Evolutionary conservation across 2,797 vertebrate genomes (phyloP), one percentile per base, ranked within the genome.

Genomic region (Carcharodon carcharias): DNA sequence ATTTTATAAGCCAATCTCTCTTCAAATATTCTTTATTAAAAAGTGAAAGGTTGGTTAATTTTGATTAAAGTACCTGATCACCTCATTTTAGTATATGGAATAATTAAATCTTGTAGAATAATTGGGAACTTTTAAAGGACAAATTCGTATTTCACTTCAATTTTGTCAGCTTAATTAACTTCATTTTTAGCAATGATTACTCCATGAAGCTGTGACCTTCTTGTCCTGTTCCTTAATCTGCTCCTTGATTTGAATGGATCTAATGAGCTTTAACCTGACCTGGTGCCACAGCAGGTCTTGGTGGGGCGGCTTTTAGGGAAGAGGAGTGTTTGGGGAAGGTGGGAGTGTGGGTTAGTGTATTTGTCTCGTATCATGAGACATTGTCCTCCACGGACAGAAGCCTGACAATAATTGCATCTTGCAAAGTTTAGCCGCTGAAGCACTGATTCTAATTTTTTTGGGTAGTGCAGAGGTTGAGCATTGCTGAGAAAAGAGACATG

Each of bases 81-180:
- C 23, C 91, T 93, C 61, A 93, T 93, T 93, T 93, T n/a, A 67
- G 40, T 67, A n/a, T 67, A 12, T 93, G 63, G 67, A 67, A 45
- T 93, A 93, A 93, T 93, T 67, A 93, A 67, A n/a, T 18, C 58
- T 18, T 65, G 91, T 65, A 21, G 63, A 67, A 45, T 93, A 93
- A 93, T 93, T 93, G 61, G 61, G 61, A 93, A 93, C 91, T 93
- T 93, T 93, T 93, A 93, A 93, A 93, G 91, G 91, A 93, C 61
- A 93, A 93, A 40, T 93, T 93, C 1, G 7, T 93, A 93, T 45
- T 67, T 67, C 67, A 93, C 61, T 23, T 67, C n/a, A 93, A 65
- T 93, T 93, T 65, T 93, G 61, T 65, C 61, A 65, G 35, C n/a
- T 93, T 93, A 65, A 93, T 93, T 63, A 93, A 93, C 35, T 65